Evolutionary conservation across 2,888 invertebrate species (phyloP), one percentile per base, ranked within the genome.

Genomic region (Melipona beecheii): DNA sequence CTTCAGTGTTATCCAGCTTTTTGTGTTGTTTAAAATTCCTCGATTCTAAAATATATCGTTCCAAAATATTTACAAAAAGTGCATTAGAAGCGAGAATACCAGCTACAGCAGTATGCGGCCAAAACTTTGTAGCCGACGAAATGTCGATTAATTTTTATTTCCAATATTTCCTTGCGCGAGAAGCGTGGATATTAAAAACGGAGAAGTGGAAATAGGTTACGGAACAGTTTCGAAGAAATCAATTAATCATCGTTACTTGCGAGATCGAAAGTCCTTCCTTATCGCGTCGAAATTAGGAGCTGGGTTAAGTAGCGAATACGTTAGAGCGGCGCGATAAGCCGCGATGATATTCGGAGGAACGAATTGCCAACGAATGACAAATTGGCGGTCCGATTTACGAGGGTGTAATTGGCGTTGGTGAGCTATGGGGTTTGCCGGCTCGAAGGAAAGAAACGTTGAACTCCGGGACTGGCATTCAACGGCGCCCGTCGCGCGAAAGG

Each of bases 301-400:
- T 58, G 62, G 76, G 60, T 85, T 79, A 83, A 81, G 81, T 70
- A 82, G 75, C 69, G 74, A 78, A 58, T 69, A 84, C 70, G 84
- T 77, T 73, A 72, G 56, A 36, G 77, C 77, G 85, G 79, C 83
- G 83, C 88, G 90, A 91, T 91, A 91, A 89, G 87, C 88, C 85
- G 85, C 87, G 88, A 68, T 84, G 88, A 91, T 90, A 91, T 91
- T 90, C 87, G 84, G 85, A 85, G 86, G 85, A 87, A 82, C 78
- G 86, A 81, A 89, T 89, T 84, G 87, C 79, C 83, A 80, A 83
- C 77, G 72, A 75, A 87, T 89, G 92, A 92, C 89, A 91, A 92
- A 92, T 92, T 90, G 90, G 86, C 87, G 88, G 84, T 82, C 84
- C 90, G 91, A 91, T 91, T 92, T 91, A 91, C 88, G 90, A 89